Evolutionary conservation across 2,888 invertebrate genomes (phyloP).

Genomic region (Heliconius sara): DNA sequence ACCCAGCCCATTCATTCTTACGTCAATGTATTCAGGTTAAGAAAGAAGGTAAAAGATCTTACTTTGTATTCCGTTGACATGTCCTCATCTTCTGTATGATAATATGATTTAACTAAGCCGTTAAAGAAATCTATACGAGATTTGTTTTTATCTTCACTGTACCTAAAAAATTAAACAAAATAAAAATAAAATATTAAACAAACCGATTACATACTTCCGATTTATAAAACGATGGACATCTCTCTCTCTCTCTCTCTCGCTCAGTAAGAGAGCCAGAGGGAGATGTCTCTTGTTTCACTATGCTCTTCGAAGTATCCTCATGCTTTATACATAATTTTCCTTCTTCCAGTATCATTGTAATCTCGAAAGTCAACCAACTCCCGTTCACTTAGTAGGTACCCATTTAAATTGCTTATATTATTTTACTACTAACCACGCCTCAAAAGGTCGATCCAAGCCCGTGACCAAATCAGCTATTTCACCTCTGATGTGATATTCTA

Average conservation of each 20-base stretch:
- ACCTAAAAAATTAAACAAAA: slow-evolving; percentile 51
- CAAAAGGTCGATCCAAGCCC: slow-evolving; percentile 52
- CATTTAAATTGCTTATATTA: neutral
- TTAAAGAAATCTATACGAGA: slow-evolving; percentile 56
- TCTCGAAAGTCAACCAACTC: neutral
- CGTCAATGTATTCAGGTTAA: too few relatives aligned
- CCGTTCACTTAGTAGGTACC: neutral
- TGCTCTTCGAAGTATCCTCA: neutral
- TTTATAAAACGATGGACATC: neutral
- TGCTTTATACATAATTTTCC: too few relatives aligned
- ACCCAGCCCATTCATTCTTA: too few relatives aligned
- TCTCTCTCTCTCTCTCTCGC: too few relatives aligned
- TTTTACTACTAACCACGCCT: slow-evolving; percentile 56
- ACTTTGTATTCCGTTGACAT: slow-evolving; percentile 37
- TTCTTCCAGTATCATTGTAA: neutral
- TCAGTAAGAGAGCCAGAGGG: neutral
- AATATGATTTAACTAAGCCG: slow-evolving; percentile 54
- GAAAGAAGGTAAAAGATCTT: slow-evolving; percentile 11
- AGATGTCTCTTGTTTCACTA: neutral
- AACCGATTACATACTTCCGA: too few relatives aligned
- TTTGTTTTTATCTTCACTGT: slow-evolving; percentile 52
- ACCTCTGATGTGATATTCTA: slow-evolving; percentile 55
- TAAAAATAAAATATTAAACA: neutral
- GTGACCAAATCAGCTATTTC: slow-evolving; percentile 52
- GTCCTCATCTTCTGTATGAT: slow-evolving; percentile 44